A percentile compares a stretch with the other conserved stretches of the same genome.
Conservation (phyloP, 2,113 vertebrate genomes). For the Salvator merianae region DNA sequence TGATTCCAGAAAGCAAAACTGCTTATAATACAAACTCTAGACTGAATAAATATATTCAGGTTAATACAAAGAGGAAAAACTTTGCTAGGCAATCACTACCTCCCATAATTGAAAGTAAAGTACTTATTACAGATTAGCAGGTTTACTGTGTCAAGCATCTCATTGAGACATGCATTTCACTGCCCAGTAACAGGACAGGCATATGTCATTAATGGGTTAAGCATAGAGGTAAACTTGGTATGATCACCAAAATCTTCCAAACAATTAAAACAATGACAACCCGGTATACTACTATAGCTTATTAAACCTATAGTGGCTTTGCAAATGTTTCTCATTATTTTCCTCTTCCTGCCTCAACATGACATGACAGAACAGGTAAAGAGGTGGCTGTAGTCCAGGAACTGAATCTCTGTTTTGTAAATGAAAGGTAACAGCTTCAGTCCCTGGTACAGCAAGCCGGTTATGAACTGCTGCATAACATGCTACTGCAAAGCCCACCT, state of each 20-base stretch:
- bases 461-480: no score
- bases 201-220: background rate
- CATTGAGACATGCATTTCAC: background rate
- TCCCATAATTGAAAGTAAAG: background rate
- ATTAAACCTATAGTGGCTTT: background rate
- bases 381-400: no score
- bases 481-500: no score
- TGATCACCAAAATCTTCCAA: background rate
- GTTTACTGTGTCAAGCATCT: background rate
- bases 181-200: background rate
- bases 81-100: background rate
- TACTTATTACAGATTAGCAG: background rate
- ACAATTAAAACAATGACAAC: background rate
- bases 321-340: background rate
- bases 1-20: background rate
- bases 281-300: background rate
- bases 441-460: no score
- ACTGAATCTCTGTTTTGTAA: no score
- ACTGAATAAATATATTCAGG: background rate
- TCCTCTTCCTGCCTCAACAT: constrained; percentile 29
- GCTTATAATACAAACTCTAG: background rate
- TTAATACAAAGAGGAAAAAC: background rate
- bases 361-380: background rate
- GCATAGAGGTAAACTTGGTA: background rate
- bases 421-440: no score